Evolutionary conservation across 1,140 invertebrate genomes (phyloP), one percentile per base, ranked within the genome.

Genomic region (Eulimnadia texana): DNA sequence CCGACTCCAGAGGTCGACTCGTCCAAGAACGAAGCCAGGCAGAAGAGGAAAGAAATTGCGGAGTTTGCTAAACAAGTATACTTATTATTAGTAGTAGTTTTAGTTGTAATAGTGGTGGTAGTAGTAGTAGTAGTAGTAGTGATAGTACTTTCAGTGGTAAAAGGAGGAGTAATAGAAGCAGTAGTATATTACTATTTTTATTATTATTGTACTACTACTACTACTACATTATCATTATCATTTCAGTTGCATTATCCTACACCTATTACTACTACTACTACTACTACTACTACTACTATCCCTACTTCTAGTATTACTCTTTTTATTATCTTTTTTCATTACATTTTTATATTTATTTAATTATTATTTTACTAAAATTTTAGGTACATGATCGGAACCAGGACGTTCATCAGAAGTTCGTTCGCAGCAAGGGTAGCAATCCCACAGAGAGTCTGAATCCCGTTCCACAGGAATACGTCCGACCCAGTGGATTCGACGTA

Each of bases 311-410:
- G n/a, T n/a, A n/a, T n/a, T n/a, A n/a, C n/a, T n/a, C n/a, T n/a
- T n/a, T n/a, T n/a, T n/a, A n/a, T n/a, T n/a, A n/a, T n/a, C 33
- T 42, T 16, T 42, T 42, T 9, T 42, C 33, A 42, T 42, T 9
- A 16, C 33, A 6, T 42, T 6, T 42, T 6, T 9, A 16, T 42
- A 16, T 42, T 6, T 9, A 6, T 6, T 42, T 13, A 3, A 11
- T 28, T 2, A 25, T 33, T 3, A 20, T 1, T 58, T 57, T 57
- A 53, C 10, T 50, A 11, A 25, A 54, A 67, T 47, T 27, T 11
- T 61, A 84, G 82, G 78, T 84, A 24, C 82, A 84, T 64, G 77
- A 80, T 71, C 77, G 77, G 60, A 84, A 84, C 67, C 81, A 84
- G 70, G 82, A 84, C 49, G 72, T 81, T 3, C 83, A 85, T 67